Evolutionary conservation across 2,113 vertebrate genomes (phyloP).

Genomic region (Lamprotornis superbus): DNA sequence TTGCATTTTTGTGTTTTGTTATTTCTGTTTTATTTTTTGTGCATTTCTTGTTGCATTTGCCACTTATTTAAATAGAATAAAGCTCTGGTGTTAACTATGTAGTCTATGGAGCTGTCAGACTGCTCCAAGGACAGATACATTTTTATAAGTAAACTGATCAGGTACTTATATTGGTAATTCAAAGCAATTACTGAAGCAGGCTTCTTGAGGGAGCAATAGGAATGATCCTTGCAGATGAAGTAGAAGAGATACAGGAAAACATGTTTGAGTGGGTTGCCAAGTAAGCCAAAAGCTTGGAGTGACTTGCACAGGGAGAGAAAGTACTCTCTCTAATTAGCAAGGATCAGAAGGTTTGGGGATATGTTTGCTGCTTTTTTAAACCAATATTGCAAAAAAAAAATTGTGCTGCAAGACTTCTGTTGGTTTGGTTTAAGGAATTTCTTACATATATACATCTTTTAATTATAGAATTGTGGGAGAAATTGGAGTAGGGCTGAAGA

Average conservation of each 20-base stretch:
- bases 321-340: background rate
- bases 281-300: background rate
- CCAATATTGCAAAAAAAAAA: background rate
- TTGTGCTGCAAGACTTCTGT: background rate
- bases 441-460: background rate
- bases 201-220: background rate
- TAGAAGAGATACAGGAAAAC: background rate
- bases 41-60: background rate
- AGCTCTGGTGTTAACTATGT: background rate
- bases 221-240: background rate
- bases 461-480: background rate
- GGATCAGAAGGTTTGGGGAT: background rate
- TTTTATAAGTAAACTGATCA: background rate
- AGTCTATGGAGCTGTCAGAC: background rate
- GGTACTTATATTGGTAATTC: background rate
- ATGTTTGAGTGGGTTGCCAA: background rate
- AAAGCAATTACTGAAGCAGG: background rate
- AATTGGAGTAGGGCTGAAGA: background rate
- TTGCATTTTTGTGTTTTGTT: accelerated
- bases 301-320: background rate
- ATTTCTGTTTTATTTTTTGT: background rate
- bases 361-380: background rate
- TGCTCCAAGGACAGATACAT: background rate
- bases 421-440: background rate
- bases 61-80: background rate